Percentiles rank a stretch among this genome's conserved stretches.
Evolutionary conservation across 2,113 vertebrate species (phyloP).

Genomic region (Vidua macroura): DNA sequence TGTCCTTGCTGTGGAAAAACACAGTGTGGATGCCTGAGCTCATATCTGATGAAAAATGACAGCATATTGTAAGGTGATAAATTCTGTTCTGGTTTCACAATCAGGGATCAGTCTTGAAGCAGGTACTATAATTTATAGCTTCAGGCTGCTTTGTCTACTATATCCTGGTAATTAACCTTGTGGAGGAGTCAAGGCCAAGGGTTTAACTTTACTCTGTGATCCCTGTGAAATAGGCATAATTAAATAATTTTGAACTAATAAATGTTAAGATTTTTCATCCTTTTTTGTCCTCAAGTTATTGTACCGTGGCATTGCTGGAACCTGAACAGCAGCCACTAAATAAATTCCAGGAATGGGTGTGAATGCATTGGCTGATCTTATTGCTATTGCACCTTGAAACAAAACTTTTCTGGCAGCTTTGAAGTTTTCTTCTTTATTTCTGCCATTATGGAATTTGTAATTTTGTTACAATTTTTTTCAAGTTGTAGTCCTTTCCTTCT

Average conservation of each 20-base stretch:
- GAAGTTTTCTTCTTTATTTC: background rate
- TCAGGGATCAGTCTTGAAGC: background rate
- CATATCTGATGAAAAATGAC: background rate
- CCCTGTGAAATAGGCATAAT: background rate
- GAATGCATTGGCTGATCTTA: background rate
- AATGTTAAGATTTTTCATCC: background rate
- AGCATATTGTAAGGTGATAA: background rate
- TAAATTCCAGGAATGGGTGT: background rate
- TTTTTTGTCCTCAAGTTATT: background rate
- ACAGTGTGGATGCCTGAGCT: background rate
- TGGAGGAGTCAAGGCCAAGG: background rate
- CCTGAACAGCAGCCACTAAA: background rate
- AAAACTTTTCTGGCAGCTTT: background rate
- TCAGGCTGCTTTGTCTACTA: background rate
- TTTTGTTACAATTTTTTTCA: background rate
- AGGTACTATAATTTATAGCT: slow-evolving; percentile 4
- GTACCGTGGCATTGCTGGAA: background rate
- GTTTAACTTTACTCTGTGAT: background rate
- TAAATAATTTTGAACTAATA: background rate
- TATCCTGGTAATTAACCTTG: slow-evolving; percentile 9
- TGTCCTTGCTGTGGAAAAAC: background rate
- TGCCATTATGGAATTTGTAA: background rate
- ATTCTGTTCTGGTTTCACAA: slow-evolving; percentile 12
- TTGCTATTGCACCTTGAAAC: background rate
- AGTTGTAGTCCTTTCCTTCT: background rate